These are phyloP conservation scores for Drosophila tsacasi DNA, from an alignment of 1,140 invertebrate species.

Conservation along the genomic window DNA sequence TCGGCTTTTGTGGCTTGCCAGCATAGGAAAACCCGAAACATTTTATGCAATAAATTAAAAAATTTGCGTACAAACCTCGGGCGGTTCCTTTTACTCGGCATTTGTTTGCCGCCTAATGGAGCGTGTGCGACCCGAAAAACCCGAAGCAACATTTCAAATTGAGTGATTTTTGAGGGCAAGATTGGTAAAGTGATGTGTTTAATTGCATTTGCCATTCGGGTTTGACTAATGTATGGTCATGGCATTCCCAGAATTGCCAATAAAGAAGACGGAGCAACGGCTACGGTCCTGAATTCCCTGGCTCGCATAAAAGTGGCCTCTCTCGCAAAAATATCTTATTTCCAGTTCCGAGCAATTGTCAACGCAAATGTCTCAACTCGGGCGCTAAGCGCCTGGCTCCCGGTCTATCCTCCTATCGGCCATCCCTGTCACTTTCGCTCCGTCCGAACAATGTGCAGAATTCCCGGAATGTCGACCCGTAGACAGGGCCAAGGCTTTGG, in stretches of 20 bases:
- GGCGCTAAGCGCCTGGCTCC: constrained; percentile 34
- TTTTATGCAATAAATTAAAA: constrained; percentile 82
- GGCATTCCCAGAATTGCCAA: constrained; percentile 42
- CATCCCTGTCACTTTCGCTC: constrained; percentile 47
- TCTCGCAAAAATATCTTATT: constrained; percentile 59
- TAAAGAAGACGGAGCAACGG: constrained; percentile 27
- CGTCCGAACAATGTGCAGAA: constrained; percentile 65
- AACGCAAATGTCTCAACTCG: constrained; percentile 78
- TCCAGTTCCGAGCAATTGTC: constrained; percentile 68
- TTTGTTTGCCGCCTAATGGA: constrained; percentile 78
- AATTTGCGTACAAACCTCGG: constrained; percentile 69
- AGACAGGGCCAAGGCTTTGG: constrained; percentile 56
- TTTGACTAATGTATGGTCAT: constrained; percentile 50
- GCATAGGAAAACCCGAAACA: constrained; percentile 59
- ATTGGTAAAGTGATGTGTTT: constrained; percentile 42
- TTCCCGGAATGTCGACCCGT: constrained; percentile 71
- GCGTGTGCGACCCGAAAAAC: constrained; percentile 49
- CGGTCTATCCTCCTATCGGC: background rate
- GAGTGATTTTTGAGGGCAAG: constrained; percentile 68
- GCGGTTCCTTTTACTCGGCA: constrained; percentile 35
- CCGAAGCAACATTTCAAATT: constrained; percentile 58
- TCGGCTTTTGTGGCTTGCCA: constrained; percentile 76
- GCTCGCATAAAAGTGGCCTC: constrained; percentile 14
- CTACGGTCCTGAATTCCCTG: background rate
- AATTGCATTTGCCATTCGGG: constrained; percentile 59